Base-by-base conservation (phyloP, 2,888 invertebrate species). In the Apamea anceps region DNA sequence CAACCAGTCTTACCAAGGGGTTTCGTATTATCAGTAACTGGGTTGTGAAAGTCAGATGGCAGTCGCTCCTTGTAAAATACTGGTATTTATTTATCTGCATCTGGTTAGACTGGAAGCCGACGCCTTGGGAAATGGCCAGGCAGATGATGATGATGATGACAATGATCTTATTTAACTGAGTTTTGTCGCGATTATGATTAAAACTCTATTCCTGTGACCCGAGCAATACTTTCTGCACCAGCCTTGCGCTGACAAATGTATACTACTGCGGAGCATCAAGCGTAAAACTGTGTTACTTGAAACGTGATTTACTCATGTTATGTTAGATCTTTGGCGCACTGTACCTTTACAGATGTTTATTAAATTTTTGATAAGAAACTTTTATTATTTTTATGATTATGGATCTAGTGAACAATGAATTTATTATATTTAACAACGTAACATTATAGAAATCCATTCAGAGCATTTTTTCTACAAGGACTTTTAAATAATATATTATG, bases 321-420 rank as follows among this genome's bases (percentile, higher is more conserved):
- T 28, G 70, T n/a, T 28, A 68, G 37, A 45, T 65, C 15, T 45
- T 75, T 70, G 63, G 21, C 32, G 15, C n/a, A 57, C 6, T n/a
- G 8, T 57, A 32, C 37, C n/a, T 32, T 32, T 60, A 77, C 74
- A 75, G 5, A 66, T 74, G 28, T 66, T 28, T 37, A 79, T 78
- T 28, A 67, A 6, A 32, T 74, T 32, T 67, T 77, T 77, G 75
- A 84, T 87, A 88, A 75, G 72, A 79, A 77, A 75, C 32, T 65
- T 42, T 71, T 79, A 71, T 87, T 77, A 71, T 63, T 57, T 82
- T 74, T 65, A 82, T 70, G 57, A 62, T 72, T 62, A 75, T 77
- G 72, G 5, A 85, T 85, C 67, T 73, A 75, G 73, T 84, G 77
- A 89, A 88, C 88, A 88, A 88, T 88, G 84, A 80, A 81, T 81